phyloP scores from a whole-genome alignment of 2,113 vertebrate genomes.

The Megaptera novaeangliae region DNA sequence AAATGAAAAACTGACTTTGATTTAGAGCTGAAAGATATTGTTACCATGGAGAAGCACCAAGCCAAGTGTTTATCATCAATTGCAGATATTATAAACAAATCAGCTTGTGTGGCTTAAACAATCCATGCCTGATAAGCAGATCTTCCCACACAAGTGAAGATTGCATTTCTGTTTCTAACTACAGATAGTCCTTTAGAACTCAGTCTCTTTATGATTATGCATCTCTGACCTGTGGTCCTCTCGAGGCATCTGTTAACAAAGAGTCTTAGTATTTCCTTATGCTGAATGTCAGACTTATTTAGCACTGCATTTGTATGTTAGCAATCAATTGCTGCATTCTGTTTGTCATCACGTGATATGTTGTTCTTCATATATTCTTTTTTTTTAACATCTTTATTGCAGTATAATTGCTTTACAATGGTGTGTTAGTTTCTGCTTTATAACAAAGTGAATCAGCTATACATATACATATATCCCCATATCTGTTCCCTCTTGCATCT shows the following conservation, averaged over 20 bases:
- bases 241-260: neutral
- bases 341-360: neutral
- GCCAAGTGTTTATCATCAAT: neutral
- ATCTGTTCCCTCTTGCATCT: no score
- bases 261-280: neutral
- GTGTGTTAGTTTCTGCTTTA: no score
- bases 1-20: neutral
- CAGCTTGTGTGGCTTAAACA: neutral
- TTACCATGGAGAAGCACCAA: neutral
- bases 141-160: neutral
- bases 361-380: neutral
- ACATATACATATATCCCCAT: no score
- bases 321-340: neutral
- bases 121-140: neutral
- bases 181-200: neutral
- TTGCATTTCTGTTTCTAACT: neutral
- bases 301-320: neutral
- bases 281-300: neutral
- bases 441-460: no score
- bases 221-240: neutral
- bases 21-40: neutral
- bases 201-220: neutral
- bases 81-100: neutral
- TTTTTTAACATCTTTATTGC: no score
- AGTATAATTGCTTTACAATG: no score